Evolutionary conservation across 2,797 vertebrate genomes (phyloP).

Genomic region (Hipposideros larvatus): DNA sequence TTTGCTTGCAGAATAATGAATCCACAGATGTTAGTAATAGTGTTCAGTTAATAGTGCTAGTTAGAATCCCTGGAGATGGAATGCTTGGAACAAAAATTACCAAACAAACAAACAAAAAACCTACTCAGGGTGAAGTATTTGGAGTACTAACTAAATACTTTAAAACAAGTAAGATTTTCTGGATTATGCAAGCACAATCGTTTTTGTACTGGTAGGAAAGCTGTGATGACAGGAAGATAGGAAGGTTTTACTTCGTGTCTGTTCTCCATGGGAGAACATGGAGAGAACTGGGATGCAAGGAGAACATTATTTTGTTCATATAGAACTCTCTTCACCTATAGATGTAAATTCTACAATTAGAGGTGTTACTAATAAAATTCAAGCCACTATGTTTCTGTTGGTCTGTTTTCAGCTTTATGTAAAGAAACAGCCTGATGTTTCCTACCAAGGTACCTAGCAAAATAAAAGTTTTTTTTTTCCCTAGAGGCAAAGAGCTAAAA

Average conservation of each 20-base stretch:
- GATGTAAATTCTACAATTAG: not conserved
- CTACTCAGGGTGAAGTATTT: not conserved
- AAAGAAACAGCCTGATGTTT: not conserved
- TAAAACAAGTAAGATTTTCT: constrained; percentile 21
- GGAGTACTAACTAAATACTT: not conserved
- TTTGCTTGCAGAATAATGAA: not conserved
- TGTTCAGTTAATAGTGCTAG: not conserved
- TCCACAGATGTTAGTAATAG: not conserved
- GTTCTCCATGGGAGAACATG: not conserved
- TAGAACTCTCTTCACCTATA: not conserved
- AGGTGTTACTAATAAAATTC: not conserved
- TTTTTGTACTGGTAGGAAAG: not conserved
- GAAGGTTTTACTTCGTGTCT: not conserved
- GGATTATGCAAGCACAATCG: not conserved
- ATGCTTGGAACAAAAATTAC: not conserved
- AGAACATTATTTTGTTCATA: not conserved
- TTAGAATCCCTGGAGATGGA: not conserved
- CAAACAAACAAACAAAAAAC: not conserved
- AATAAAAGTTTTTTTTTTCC: not conserved
- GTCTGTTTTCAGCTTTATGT: not conserved
- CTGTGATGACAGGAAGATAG: not conserved
- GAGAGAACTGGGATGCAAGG: not conserved
- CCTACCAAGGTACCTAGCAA: not conserved
- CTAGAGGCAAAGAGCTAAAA: not conserved
- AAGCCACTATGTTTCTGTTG: not conserved